A percentile compares a stretch with the other conserved stretches of the same genome.
Evolutionary conservation across 2,113 vertebrate species (phyloP).

Genomic region (Psilopogon haemacephalus): DNA sequence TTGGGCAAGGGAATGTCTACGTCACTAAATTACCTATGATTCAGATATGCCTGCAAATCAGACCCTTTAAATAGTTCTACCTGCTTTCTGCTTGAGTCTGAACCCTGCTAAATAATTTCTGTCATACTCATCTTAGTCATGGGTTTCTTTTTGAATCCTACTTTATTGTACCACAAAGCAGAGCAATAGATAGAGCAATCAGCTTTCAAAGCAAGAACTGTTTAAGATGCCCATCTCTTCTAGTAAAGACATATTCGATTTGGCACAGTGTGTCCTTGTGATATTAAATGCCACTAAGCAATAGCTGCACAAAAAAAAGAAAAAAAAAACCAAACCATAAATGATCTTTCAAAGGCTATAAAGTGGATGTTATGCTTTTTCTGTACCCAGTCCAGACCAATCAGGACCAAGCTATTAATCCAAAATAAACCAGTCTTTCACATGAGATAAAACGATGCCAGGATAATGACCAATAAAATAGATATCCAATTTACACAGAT

Average conservation of each 20-base stretch:
- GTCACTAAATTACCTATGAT: background rate
- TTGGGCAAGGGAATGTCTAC: background rate
- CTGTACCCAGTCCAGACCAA: background rate
- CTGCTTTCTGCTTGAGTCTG: background rate
- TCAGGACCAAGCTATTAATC: background rate
- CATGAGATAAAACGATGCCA: background rate
- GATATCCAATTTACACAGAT: background rate
- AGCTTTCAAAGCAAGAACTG: background rate
- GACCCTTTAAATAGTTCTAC: background rate
- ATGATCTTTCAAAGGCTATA: background rate
- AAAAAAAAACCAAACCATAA: no score
- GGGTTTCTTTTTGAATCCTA: background rate
- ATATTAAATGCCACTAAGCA: background rate
- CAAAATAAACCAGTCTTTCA: background rate
- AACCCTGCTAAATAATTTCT: background rate
- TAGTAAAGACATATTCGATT: background rate
- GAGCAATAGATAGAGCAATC: background rate
- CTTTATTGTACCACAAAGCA: background rate
- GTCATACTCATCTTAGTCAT: background rate
- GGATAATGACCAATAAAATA: background rate
- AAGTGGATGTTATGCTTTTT: background rate
- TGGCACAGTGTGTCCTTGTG: background rate
- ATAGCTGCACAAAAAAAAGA: background rate
- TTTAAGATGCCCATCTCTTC: background rate
- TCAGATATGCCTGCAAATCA: background rate